Conservation (phyloP, 2,888 invertebrate species). For the Pimpla rufipes region DNA sequence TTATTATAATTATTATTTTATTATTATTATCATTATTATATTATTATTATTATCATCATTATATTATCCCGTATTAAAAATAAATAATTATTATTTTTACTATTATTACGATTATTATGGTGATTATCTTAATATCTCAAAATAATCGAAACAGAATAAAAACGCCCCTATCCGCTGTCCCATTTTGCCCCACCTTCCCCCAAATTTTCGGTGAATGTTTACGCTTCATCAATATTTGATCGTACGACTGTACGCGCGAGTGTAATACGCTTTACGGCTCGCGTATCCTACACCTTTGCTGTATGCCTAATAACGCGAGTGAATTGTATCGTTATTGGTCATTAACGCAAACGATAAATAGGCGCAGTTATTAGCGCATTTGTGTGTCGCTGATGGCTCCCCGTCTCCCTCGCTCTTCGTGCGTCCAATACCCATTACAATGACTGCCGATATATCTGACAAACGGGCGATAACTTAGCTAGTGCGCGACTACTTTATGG, state of each 20-base stretch:
- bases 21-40: too few species aligned
- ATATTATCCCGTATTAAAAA: too few species aligned
- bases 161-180: too few species aligned
- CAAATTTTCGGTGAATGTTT: constrained; percentile 14
- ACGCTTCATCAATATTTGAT: constrained; percentile 46
- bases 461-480: not conserved
- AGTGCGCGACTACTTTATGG: not conserved
- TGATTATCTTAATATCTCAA: too few species aligned
- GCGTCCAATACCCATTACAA: not conserved
- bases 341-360: constrained; percentile 19
- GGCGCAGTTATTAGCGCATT: constrained; percentile 12
- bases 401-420: not conserved
- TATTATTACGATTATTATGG: too few species aligned
- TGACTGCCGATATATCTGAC: not conserved
- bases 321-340: constrained; percentile 35
- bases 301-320: constrained; percentile 15
- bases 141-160: too few species aligned
- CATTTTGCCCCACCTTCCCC: too few species aligned
- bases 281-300: constrained; percentile 5
- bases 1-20: too few species aligned
- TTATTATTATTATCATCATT: too few species aligned
- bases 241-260: constrained; percentile 5
- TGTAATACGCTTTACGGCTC: constrained; percentile 37
- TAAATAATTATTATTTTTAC: too few species aligned
- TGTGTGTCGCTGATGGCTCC: not conserved